Conservation (phyloP, 2,797 vertebrate species). For the Pipistrellus pipistrellus region DNA sequence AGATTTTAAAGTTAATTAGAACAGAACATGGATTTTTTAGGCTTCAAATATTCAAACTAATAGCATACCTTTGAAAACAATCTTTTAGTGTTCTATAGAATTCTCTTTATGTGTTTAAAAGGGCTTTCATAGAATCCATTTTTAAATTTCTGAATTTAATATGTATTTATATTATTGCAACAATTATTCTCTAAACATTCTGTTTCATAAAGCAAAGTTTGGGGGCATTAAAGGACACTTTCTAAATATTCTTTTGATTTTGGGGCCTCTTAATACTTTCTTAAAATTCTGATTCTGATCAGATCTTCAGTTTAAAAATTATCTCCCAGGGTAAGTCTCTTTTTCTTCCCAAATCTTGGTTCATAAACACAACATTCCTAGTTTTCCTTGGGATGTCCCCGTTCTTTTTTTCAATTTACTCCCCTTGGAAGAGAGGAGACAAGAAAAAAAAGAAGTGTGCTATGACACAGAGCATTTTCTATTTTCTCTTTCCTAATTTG, state of each 20-base stretch:
- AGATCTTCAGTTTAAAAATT: conserved; percentile 38
- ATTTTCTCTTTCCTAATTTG: background rate
- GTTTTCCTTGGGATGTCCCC: background rate
- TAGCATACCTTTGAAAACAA: conserved; percentile 23
- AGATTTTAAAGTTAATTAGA: conserved; percentile 65
- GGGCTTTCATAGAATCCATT: conserved; percentile 21
- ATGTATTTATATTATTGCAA: conserved; percentile 18
- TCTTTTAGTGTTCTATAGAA: conserved; percentile 27
- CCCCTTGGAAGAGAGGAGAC: background rate
- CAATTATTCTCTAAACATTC: background rate
- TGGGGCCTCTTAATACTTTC: background rate
- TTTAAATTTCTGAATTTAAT: conserved; percentile 62
- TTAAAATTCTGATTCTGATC: conserved; percentile 49
- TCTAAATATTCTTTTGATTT: conserved; percentile 51
- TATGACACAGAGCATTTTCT: background rate
- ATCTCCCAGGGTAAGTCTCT: conserved; percentile 3
- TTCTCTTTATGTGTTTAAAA: conserved; percentile 42
- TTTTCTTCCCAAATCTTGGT: conserved; percentile 7
- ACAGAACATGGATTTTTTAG: conserved; percentile 39
- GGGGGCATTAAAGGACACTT: background rate
- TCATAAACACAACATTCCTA: background rate
- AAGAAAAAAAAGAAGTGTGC: background rate
- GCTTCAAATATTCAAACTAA: conserved; percentile 17
- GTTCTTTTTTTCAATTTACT: conserved; percentile 30
- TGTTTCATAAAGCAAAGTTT: conserved; percentile 26